These are phyloP conservation scores for Trachelus troglodyta DNA, from an alignment of 2,888 invertebrate species.

Conservation along the genomic window DNA sequence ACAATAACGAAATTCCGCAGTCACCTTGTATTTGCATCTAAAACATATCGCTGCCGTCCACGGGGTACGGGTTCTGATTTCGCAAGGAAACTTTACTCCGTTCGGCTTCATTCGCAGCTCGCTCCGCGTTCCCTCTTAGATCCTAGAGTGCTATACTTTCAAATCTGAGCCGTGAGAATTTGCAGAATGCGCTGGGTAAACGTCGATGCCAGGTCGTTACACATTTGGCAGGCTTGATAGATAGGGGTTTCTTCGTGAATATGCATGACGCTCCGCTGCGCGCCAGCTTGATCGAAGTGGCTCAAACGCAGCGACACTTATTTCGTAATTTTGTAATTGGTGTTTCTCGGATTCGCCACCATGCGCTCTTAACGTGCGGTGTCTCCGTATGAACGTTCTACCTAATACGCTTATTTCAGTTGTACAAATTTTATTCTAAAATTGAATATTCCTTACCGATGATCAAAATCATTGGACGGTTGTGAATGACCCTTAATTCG, in stretches of 20 bases:
- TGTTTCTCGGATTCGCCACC: neutral
- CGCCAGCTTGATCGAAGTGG: neutral
- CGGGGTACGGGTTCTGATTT: constrained; percentile 18
- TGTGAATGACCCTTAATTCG: neutral
- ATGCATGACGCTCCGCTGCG: constrained; percentile 28
- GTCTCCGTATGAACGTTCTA: neutral
- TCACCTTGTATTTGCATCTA: constrained; percentile 14
- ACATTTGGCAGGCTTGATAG: constrained; percentile 28
- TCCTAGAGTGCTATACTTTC: constrained; percentile 19
- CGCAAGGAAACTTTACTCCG: constrained; percentile 20
- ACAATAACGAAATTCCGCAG: neutral
- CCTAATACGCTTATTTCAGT: neutral
- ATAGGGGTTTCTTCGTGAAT: constrained; percentile 31
- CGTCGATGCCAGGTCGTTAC: constrained; percentile 11
- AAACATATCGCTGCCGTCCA: constrained; percentile 16
- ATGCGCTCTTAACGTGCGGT: neutral
- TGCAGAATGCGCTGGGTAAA: constrained; percentile 15
- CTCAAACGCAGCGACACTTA: neutral
- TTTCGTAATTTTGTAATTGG: neutral
- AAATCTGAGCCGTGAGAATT: constrained; percentile 26
- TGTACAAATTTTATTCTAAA: neutral
- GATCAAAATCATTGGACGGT: neutral
- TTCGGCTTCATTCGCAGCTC: constrained; percentile 17
- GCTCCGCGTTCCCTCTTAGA: neutral
- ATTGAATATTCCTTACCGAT: neutral